Base-by-base conservation (phyloP, 2,113 vertebrate genomes). In the Rostratula benghalensis region DNA sequence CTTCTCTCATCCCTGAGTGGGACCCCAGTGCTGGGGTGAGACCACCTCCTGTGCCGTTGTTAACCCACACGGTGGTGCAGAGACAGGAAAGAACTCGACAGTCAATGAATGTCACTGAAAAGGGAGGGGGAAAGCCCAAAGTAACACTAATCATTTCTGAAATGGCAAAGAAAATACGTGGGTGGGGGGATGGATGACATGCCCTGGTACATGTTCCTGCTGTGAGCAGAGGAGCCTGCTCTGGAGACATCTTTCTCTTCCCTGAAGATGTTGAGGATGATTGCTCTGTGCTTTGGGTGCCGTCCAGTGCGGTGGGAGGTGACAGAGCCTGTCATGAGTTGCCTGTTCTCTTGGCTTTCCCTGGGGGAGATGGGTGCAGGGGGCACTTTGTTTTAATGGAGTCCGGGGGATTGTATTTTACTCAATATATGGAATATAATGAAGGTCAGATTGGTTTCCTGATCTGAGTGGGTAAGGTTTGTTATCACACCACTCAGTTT, bases 11-110 rank as follows among this genome's bases (percentile, higher is more conserved):
- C 31, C 39, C 61, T 0, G 13, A 22, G 9, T 0, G 41, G 11
- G 21, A 37, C 31, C 30, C 43, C 59, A 1, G 45, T 3, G 21
- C 0, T 8, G 46, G 27, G 21, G 28, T 25, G 13, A 16, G 4
- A 51, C 56, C 61, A 45, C 1, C 33, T 51, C 31, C 39, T 1
- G 8, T 4, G 15, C 6, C 1, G 7, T 54, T 65, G 81, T 43
- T 21, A n/a, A 3, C 56, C 56, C 11, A 2, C 19, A 1, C 1
- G 5, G 28, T 1, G 2, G 20, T 2, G 63, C 77, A 9, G 83
- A 37, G 83, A 13, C 5, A 6, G 48, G 45, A 35, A 31, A 63
- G 37, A 30, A 13, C 63, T 1, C 16, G 39, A 14, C 53, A 35
- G 68, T 30, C 71, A 10, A 16, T 10, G 50, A 74, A 39, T 46